phyloP scores from a whole-genome alignment of 1,140 invertebrate genomes.

The Cyclina sinensis region DNA sequence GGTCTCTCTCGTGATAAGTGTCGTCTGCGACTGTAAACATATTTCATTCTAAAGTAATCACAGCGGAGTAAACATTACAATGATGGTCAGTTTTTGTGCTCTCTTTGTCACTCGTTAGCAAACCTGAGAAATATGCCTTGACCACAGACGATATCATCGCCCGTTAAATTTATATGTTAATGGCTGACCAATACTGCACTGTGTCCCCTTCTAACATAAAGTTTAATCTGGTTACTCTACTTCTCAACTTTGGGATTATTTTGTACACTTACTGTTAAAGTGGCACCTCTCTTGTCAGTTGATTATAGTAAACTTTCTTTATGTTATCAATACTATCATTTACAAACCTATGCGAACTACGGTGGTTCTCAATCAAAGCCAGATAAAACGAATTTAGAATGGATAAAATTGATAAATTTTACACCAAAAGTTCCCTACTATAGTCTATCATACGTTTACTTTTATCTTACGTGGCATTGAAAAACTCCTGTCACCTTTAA shows the following conservation, averaged over 20 bases:
- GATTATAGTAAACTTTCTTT: constrained; percentile 38
- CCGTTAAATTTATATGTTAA: background rate
- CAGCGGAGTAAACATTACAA: background rate
- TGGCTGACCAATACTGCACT: background rate
- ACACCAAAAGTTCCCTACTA: constrained; percentile 58
- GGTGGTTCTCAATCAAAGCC: constrained; percentile 44
- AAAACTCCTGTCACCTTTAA: constrained; percentile 42
- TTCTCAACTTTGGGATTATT: constrained; percentile 41
- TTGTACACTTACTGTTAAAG: constrained; percentile 46
- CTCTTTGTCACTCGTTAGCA: background rate
- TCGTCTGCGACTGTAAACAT: too few relatives aligned
- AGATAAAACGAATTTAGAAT: constrained; percentile 61
- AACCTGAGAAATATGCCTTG: background rate
- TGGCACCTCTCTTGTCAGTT: constrained; percentile 54
- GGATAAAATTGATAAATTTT: constrained; percentile 66
- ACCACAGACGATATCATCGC: background rate
- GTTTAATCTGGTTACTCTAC: background rate
- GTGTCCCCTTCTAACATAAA: background rate
- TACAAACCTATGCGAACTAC: constrained; percentile 41
- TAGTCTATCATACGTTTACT: constrained; percentile 24
- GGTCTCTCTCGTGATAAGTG: too few relatives aligned
- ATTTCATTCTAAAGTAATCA: too few relatives aligned
- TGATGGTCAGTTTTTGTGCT: background rate
- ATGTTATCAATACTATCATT: constrained; percentile 33
- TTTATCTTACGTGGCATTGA: constrained; percentile 45